Evolutionary conservation across 2,113 vertebrate genomes (phyloP), one percentile per base, ranked within the genome.

Genomic region (Romanogobio albipinnatus): DNA sequence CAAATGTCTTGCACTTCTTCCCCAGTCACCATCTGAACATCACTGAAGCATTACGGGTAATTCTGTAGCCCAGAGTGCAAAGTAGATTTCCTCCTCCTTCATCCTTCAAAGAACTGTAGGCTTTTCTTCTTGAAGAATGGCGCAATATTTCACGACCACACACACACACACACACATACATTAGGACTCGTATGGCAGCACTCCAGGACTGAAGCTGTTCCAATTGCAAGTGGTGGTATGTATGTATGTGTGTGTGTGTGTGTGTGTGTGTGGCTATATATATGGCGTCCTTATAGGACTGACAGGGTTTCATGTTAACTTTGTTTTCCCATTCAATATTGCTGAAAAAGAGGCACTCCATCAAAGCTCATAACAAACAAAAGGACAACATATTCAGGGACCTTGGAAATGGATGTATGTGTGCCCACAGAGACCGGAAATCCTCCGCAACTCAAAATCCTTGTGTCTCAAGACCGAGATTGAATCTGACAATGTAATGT

Each of bases 91-190:
- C 43, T 62, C 76, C 58, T 14, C n/a, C 58, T 79, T 47, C 76
- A 45, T 79, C 14, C 77, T 47, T 64, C 39, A 79, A 79, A 62
- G 58, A 43, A 62, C n/a, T 74, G 70, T 6, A 74, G 39, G 39
- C 77, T 62, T 64, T 64, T 79, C 11, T 78, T 78, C 77, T 79
- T 79, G 58, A 64, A 45, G 58, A 79, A 79, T 79, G 39, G 39
- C 1, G 24, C 59, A 79, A 79, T 79, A 64, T 79, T 79, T 13
- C 76, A 77, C 49, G 6, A 84, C 62, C n/a, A 51, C 22, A 58
- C 61, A 86, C 77, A 90, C 84, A 90, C 84, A 29, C 62, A 68
- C 61, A 15, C 43, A 49, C 36, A 9, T 39, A 26, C 15, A n/a
- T 76, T 4, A 9, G 3, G 6, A 78, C 39, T 62, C 39, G 4